phyloP scores from a whole-genome alignment of 2,888 invertebrate genomes.

The Dendrolimus pini region DNA sequence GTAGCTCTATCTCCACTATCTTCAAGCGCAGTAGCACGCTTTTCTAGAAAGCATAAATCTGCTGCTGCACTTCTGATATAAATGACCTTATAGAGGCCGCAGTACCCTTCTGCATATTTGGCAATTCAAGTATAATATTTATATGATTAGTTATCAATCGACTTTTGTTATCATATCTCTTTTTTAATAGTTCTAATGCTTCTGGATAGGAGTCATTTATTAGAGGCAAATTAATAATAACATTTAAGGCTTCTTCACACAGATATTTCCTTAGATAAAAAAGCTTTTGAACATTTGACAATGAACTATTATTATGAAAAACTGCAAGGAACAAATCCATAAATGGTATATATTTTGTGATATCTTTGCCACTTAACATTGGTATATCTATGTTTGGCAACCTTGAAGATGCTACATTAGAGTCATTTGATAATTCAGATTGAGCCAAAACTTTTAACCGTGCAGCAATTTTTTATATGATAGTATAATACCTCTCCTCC shows the following conservation, averaged over 20 bases:
- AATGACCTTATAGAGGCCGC: slow-evolving; percentile 13
- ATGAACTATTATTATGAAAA: neutral
- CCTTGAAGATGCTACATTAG: neutral
- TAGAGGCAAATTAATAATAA: slow-evolving; percentile 10
- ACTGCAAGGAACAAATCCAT: neutral
- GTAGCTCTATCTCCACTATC: slow-evolving; percentile 2
- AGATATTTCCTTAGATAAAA: slow-evolving; percentile 13
- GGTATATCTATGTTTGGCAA: neutral
- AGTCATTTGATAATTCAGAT: neutral
- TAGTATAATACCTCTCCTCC: neutral
- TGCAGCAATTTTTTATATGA: neutral
- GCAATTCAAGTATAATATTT: slow-evolving; percentile 7
- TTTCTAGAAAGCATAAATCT: slow-evolving; percentile 9
- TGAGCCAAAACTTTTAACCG: neutral
- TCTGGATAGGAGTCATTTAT: slow-evolving; percentile 8
- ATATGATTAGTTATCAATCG: slow-evolving; percentile 8
- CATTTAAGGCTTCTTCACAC: slow-evolving; percentile 5
- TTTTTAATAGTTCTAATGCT: slow-evolving; percentile 7
- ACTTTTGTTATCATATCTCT: slow-evolving; percentile 11
- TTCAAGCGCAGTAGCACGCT: slow-evolving; percentile 12
- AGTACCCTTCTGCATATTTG: slow-evolving; percentile 12
- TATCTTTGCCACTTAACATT: neutral
- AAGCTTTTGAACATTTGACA: slow-evolving; percentile 9
- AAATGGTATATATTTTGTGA: neutral
- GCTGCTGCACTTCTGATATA: slow-evolving; percentile 9